Evolutionary conservation across 2,113 vertebrate species (phyloP).

Genomic region (Vidua chalybeata): DNA sequence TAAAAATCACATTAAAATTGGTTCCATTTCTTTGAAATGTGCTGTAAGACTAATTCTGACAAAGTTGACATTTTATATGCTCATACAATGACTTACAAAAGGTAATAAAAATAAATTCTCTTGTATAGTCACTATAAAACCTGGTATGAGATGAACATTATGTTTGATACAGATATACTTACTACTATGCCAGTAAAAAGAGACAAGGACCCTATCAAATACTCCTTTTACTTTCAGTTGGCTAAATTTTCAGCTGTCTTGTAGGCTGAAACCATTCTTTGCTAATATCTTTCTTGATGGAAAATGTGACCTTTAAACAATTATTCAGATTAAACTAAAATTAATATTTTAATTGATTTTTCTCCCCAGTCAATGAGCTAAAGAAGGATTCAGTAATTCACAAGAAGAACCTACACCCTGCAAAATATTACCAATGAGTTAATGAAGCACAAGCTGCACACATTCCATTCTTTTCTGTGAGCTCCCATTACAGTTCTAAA

Average conservation of each 20-base stretch:
- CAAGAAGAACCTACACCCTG: neutral
- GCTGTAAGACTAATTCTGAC: slow-evolving; percentile 16
- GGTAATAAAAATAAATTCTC: slow-evolving; percentile 42
- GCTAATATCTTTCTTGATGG: neutral
- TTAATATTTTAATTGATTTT: neutral
- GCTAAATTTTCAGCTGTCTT: neutral
- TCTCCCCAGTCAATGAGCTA: neutral
- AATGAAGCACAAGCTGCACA: neutral
- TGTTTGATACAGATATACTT: neutral
- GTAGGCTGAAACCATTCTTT: neutral
- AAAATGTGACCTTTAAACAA: neutral
- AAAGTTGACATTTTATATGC: neutral
- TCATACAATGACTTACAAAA: neutral
- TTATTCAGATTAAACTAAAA: neutral
- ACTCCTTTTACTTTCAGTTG: neutral
- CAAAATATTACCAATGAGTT: neutral
- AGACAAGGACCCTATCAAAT: neutral
- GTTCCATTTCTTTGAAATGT: slow-evolving; percentile 6
- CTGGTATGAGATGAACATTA: neutral
- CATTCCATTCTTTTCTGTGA: neutral
- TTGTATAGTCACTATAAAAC: slow-evolving; percentile 11
- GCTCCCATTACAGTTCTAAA: neutral
- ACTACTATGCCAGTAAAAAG: neutral
- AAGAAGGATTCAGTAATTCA: neutral
- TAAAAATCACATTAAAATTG: slow-evolving; percentile 24